Evolutionary conservation across 2,888 invertebrate species (phyloP).

Genomic region (Metacarcinus magister): DNA sequence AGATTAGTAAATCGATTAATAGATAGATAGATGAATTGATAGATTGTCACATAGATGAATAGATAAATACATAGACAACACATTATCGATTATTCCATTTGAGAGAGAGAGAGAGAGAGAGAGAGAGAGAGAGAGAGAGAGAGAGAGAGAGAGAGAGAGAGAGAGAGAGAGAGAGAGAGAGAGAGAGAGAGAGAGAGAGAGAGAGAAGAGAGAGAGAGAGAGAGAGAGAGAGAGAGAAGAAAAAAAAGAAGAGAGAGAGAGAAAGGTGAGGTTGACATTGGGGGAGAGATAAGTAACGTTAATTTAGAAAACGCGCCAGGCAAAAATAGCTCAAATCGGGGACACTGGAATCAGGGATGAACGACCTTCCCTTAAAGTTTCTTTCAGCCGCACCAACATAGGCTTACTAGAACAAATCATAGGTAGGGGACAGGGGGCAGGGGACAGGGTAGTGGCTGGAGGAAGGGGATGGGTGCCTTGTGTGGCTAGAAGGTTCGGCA

Average conservation of each 20-base stretch:
- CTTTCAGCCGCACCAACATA: background rate
- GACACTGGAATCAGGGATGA: background rate
- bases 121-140: constrained; percentile 2
- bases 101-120: background rate
- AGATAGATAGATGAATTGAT: background rate
- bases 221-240: background rate
- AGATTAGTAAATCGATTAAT: background rate
- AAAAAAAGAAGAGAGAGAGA: background rate
- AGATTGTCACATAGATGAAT: background rate
- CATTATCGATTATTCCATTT: background rate
- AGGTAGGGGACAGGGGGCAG: background rate
- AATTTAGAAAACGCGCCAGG: background rate
- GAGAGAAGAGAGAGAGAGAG: background rate
- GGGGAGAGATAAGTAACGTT: constrained; percentile 15
- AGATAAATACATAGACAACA: background rate
- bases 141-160: constrained; percentile 1
- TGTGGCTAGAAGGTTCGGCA: background rate
- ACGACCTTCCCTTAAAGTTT: background rate
- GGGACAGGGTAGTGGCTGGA: background rate
- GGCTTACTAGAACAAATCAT: background rate
- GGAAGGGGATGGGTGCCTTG: background rate
- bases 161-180: constrained; percentile 40
- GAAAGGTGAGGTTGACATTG: background rate
- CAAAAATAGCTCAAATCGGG: constrained; percentile 26
- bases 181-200: constrained; percentile 48